Base-by-base conservation (phyloP, 2,797 vertebrate species). In the Bradypodion ventrale region DNA sequence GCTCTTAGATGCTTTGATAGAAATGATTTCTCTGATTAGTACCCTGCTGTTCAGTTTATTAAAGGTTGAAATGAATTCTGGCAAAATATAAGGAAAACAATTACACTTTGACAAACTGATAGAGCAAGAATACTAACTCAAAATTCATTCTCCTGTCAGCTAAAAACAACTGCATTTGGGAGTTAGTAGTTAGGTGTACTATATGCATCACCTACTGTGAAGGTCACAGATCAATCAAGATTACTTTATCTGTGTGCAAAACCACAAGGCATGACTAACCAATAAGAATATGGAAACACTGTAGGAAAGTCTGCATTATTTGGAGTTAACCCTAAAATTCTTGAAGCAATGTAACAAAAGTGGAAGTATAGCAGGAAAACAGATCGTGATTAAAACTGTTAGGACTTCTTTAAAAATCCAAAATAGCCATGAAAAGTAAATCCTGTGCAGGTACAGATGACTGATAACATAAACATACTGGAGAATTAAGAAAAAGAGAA, bases 1-100 rank as follows among this genome's bases (percentile, higher is more conserved):
- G 87, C 32, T 69, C 32, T 56, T 89, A 85, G 70, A 68, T 1
- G 8, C 3, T 75, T 82, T 29, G 81, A 44, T 13, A 86, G 73
- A 3, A 87, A 78, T 44, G 35, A 35, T 89, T 92, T 70, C 80
- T 90, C 88, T 88, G 75, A 89, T 85, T 85, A 91, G 77, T 69
- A 60, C 21, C 85, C 90, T 32, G 65, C 87, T 87, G 83, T 52
- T 75, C 9, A 0, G 60, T 77, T 91, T 85, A 92, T 91, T 89
- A 74, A 82, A 2, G 7, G 12, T 9, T 7, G 52, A 19, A 3
- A 10, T 32, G 60, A 37, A 9, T 49, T 78, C 73, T 76, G n/a
- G 40, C 21, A 83, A 85, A 37, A 85, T 83, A 85, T 82, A 85
- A 85, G 40, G 7, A 37, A 88, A 90, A 85, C 35, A 42, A 86